Evolutionary conservation across 2,113 vertebrate species (phyloP).

Genomic region (Megalops atlanticus): DNA sequence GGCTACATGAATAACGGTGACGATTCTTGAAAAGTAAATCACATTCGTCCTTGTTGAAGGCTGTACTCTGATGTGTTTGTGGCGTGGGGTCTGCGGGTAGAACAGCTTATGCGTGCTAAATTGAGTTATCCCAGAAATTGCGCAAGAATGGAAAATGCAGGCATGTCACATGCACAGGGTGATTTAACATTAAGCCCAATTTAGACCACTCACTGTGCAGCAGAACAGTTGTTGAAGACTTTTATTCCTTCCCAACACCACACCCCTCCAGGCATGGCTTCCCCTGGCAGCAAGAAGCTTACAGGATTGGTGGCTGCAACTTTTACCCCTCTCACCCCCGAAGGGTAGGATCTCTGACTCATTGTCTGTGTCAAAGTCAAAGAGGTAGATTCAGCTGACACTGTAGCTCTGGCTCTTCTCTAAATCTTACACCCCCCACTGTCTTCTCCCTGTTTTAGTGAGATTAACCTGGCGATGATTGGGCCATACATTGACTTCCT

Average conservation of each 20-base stretch:
- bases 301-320: conserved; percentile 87
- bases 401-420: background rate
- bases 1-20: no score
- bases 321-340: conserved; percentile 82
- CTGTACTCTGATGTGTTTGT: no score
- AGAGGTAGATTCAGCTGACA: background rate
- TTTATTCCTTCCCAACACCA: no score
- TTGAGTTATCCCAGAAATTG: no score
- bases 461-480: conserved; percentile 81
- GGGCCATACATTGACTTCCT: conserved; percentile 86
- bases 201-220: no score
- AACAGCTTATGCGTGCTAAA: no score
- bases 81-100: no score
- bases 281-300: conserved; percentile 60
- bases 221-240: background rate
- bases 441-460: conserved; percentile 62
- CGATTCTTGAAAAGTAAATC: no score
- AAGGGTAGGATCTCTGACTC: conserved; percentile 71
- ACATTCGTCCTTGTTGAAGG: no score
- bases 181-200: no score
- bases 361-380: background rate
- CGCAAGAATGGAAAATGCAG: no score
- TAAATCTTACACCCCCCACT: background rate
- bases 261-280: conserved; percentile 61
- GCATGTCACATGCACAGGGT: no score